Base-by-base conservation (phyloP, 2,113 vertebrate species). In the Sardina pilchardus region DNA sequence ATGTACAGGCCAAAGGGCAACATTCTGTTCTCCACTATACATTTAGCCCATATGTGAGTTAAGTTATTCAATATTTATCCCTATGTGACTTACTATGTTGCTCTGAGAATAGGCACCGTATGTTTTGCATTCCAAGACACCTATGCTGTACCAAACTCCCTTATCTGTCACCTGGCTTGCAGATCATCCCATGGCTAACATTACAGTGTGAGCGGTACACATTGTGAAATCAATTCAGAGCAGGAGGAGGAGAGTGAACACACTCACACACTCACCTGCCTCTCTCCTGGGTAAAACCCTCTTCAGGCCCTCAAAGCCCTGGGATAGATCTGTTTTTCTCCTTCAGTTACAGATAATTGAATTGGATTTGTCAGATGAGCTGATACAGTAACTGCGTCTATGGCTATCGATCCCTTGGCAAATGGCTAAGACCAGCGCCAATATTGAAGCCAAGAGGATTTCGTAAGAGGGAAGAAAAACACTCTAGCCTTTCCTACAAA, bases 341-440 rank as follows among this genome's bases (percentile, higher is more conserved):
- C 87, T 88, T 81, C 80, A 90, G 81, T 89, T 85, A 89, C 90
- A 87, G 90, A 90, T 92, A 93, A 93, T 92, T 93, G 90, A 92
- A 93, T 92, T 93, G 91, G 91, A 93, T 91, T 92, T 92, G 91
- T 89, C 85, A 86, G 88, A 92, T 92, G 89, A 91, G 90, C 91
- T 92, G 92, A 92, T 92, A 92, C 92, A 89, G 89, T 92, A 89
- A 86, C 88, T 86, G 85, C 85, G 42, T 88, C 88, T 84, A 87
- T 85, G 87, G 83, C 63, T 91, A 93, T 93, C 81, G 92, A 92
- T 93, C 91, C 86, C 42, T 83, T 90, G 43, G 83, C 89, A 90
- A 42, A 87, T 85, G 81, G 87, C 85, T 81, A 83, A 86, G 82
- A 90, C 82, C 63, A 84, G 84, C 44, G 48, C 86, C 44, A 75